Conservation (phyloP, 2,888 invertebrate species). For the Brenthis daphne region DNA sequence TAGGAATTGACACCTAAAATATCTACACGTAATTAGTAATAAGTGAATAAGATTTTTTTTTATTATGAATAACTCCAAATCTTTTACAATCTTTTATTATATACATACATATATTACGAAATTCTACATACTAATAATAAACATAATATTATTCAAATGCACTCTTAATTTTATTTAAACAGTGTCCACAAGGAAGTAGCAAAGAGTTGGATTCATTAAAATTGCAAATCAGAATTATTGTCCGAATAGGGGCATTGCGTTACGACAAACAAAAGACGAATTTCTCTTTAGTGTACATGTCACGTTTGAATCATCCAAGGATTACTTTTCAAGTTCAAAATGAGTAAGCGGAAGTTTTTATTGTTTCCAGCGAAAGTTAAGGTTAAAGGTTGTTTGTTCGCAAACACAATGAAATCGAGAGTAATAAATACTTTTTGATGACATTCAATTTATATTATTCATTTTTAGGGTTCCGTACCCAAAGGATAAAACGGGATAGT, state of each 20-base stretch:
- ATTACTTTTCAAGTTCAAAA: constrained; percentile 57
- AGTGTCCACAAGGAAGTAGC: constrained; percentile 31
- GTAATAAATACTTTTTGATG: constrained; percentile 31
- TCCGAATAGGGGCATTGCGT: constrained; percentile 37
- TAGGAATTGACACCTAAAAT: too few species aligned
- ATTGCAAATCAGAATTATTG: constrained; percentile 48
- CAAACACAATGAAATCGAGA: constrained; percentile 44
- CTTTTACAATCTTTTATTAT: too few species aligned
- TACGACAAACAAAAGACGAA: constrained; percentile 39
- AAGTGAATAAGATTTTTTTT: too few species aligned
- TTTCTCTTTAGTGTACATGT: constrained; percentile 43
- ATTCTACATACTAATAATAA: too few species aligned
- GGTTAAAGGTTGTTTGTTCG: constrained; percentile 56
- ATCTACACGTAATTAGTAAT: too few species aligned
- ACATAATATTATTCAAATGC: constrained; percentile 13
- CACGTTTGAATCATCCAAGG: constrained; percentile 51
- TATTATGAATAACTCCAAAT: too few species aligned
- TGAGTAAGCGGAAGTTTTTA: constrained; percentile 59
- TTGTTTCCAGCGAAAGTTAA: constrained; percentile 67
- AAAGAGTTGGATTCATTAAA: constrained; percentile 43
- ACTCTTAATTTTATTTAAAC: constrained; percentile 43
- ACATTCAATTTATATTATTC: constrained; percentile 8
- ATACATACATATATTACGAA: too few species aligned
- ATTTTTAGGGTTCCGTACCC: not conserved
- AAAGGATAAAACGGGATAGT: too few species aligned